phyloP scores from a whole-genome alignment of 2,888 invertebrate genomes.

The Aphrophora alni region DNA sequence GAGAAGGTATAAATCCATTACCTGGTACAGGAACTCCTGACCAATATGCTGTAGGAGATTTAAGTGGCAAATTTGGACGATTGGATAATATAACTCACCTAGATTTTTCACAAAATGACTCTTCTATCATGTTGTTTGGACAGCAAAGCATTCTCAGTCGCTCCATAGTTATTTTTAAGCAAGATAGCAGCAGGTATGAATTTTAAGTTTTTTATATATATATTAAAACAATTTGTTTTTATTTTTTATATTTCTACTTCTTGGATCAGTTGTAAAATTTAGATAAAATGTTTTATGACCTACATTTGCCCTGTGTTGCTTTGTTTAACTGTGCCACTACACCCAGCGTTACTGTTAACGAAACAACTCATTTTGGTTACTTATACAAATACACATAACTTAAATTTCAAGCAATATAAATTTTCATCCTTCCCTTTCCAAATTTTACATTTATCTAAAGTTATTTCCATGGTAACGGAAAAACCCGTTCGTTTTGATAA shows the following conservation, averaged over 20 bases:
- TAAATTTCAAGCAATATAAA: no score
- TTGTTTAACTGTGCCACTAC: no score
- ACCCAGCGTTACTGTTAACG: no score
- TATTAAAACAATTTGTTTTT: neutral
- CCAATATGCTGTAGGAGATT: slow-evolving; percentile 85
- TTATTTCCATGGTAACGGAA: no score
- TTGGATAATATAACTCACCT: slow-evolving; percentile 67
- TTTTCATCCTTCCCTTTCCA: no score
- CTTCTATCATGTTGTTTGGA: slow-evolving; percentile 81
- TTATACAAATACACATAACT: no score
- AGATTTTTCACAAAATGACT: slow-evolving; percentile 71
- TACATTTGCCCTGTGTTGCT: no score
- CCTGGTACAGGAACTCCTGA: slow-evolving; percentile 73
- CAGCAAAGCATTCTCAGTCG: slow-evolving; percentile 81
- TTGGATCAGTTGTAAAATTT: neutral
- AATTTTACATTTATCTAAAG: no score
- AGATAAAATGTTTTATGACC: neutral
- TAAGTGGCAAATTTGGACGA: slow-evolving; percentile 85
- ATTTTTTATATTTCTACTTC: neutral
- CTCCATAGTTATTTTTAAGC: slow-evolving; percentile 84
- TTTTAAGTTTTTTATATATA: neutral
- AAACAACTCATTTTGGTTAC: no score
- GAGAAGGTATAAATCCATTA: neutral
- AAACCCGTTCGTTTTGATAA: no score
- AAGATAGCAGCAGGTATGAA: slow-evolving; percentile 54